Base-by-base conservation (phyloP, 2,888 invertebrate species). In the Therioaphis trifolii region DNA sequence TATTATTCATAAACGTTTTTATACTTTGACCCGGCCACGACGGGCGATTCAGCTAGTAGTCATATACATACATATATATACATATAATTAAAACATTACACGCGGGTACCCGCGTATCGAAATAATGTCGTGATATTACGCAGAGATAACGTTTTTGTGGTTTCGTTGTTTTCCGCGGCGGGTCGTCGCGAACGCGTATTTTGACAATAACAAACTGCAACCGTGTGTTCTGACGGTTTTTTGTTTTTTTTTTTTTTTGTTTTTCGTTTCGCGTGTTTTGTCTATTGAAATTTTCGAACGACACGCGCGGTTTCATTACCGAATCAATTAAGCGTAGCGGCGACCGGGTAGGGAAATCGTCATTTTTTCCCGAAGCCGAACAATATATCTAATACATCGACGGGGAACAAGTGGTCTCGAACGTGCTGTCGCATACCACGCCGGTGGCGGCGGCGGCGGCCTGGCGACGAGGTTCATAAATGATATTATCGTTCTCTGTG, bases 401-500 rank as follows among this genome's bases (percentile, higher is more conserved):
- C 69, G 43, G 35, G 24, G 46, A 24, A 69, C 72, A 75, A 75
- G 58, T 40, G 75, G 43, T 75, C 43, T 27, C 18, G 58, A 75
- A 75, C 75, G 21, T 35, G 29, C 49, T 52, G 46, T 15, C n/a
- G 46, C 71, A 15, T 21, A 7, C 55, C 40, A 11, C 55, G 27
- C 43, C 18, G 75, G 75, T 58, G 18, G 58, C 58, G 75, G 40
- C 55, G 74, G 40, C 40, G 43, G 43, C 15, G 58, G 75, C 43
- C 75, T 55, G n/a, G 35, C 21, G 52, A 52, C 52, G 29, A 35
- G 29, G 27, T 43, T 46, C 71, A 49, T 71, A 71, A 71, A 71
- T 71, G 46, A 71, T 71, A 72, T 52, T 35, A 49, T 52, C n/a
- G n/a, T n/a, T n/a, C n/a, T n/a, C n/a, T 72, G 52, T 72, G 72